These are phyloP conservation scores for Microcebus jonahi DNA, from an alignment of 2,113 vertebrate species.

Conservation along the genomic window DNA sequence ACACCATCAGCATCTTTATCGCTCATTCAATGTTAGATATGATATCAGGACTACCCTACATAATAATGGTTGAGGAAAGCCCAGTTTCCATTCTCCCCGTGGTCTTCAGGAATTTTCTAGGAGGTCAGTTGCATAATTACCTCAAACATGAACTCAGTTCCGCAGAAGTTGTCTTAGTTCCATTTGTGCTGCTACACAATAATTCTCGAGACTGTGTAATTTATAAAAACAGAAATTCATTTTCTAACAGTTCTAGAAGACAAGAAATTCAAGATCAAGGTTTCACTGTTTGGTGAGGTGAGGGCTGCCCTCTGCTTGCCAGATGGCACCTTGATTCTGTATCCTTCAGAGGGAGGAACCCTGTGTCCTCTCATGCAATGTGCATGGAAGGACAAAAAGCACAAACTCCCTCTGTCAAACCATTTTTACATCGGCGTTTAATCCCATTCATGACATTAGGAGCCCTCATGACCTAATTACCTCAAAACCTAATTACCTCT, in stretches of 20 bases:
- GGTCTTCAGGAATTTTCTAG: neutral
- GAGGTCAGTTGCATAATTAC: neutral
- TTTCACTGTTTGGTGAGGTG: neutral
- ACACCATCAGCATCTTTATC: neutral
- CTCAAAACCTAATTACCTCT: neutral
- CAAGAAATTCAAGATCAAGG: neutral
- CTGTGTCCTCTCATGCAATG: neutral
- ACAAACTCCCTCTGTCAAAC: no score
- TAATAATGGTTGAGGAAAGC: neutral
- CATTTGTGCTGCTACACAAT: neutral
- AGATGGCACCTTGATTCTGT: neutral
- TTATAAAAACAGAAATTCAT: neutral
- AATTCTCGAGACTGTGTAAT: neutral
- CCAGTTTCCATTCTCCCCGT: neutral
- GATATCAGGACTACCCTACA: neutral
- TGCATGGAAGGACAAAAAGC: neutral
- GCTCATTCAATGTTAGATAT: neutral
- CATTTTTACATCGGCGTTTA: neutral
- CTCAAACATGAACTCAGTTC: neutral
- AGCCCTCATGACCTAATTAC: neutral
- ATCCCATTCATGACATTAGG: neutral
- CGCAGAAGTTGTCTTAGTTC: neutral
- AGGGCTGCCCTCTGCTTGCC: neutral
- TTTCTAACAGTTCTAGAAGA: neutral
- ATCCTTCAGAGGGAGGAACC: neutral